These are phyloP conservation scores for Caenorhabditis imperialis DNA, from an alignment of 2,888 invertebrate genomes.

Conservation along the genomic window DNA sequence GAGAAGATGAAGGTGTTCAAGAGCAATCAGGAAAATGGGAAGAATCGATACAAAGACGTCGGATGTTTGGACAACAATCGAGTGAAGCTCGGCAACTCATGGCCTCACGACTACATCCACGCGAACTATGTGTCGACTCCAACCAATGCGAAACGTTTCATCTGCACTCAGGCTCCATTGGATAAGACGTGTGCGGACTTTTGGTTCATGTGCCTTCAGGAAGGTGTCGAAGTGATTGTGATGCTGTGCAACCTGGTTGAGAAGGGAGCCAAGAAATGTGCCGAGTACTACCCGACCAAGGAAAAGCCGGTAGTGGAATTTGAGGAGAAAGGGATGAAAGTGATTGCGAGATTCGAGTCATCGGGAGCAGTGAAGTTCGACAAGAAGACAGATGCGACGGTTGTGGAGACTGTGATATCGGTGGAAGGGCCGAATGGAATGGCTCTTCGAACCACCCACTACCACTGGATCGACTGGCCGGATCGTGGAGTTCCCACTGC, in stretches of 20 bases:
- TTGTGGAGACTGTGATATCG: neutral
- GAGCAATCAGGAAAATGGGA: constrained; percentile 19
- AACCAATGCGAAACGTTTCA: constrained; percentile 45
- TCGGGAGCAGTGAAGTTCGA: too few species aligned
- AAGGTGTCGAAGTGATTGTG: constrained; percentile 48
- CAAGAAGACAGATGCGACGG: neutral
- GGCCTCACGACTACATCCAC: too few species aligned
- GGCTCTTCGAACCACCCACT: too few species aligned
- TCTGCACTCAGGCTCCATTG: constrained; percentile 57
- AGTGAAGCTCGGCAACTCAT: constrained; percentile 41
- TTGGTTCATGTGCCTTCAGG: constrained; percentile 55
- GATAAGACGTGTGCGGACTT: constrained; percentile 57
- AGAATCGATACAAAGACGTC: constrained; percentile 54
- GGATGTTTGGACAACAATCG: too few species aligned
- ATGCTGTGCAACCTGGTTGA: constrained; percentile 59
- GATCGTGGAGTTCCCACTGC: too few species aligned
- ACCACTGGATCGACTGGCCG: too few species aligned
- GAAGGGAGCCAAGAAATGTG: constrained; percentile 45
- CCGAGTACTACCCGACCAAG: constrained; percentile 22
- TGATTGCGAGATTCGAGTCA: constrained; percentile 21
- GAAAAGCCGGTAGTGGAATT: constrained; percentile 8
- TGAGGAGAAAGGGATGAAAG: constrained; percentile 10
- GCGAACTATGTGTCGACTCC: constrained; percentile 59
- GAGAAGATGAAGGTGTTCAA: constrained; percentile 41
- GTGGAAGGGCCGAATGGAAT: constrained; percentile 5